phyloP scores from a whole-genome alignment of 2,888 invertebrate species.

The Hyles lineata region DNA sequence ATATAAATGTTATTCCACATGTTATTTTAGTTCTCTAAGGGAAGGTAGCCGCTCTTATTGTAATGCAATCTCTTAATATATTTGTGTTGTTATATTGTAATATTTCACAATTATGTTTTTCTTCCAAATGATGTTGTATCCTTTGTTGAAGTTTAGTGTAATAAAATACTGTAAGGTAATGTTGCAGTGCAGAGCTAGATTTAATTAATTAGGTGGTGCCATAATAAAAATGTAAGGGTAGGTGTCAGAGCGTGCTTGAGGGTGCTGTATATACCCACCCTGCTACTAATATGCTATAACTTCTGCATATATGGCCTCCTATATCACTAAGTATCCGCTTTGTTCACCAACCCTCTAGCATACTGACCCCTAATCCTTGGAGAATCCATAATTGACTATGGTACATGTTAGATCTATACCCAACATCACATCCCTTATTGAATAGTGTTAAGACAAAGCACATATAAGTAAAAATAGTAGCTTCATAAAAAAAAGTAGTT shows the following conservation, averaged over 20 bases:
- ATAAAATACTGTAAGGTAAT: not conserved
- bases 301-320: not conserved
- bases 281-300: not conserved
- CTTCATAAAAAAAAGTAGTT: not conserved
- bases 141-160: not conserved
- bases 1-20: not conserved
- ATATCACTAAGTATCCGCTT: not conserved
- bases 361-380: not conserved
- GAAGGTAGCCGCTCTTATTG: not conserved
- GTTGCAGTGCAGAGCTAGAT: not conserved
- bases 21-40: not conserved
- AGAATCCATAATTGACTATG: not conserved
- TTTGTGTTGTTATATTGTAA: no score
- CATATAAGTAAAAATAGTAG: not conserved
- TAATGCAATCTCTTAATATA: not conserved
- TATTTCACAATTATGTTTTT: not conserved
- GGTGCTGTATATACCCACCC: constrained; percentile 6
- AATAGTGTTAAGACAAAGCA: constrained; percentile 1
- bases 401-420: not conserved
- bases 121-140: not conserved
- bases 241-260: constrained; percentile 5
- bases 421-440: not conserved
- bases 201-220: not conserved
- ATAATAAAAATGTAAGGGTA: not conserved
- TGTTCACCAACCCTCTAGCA: not conserved